Percentiles rank a stretch among this genome's conserved stretches.
These are phyloP conservation scores for Eustalomyia histrio DNA, from an alignment of 2,888 invertebrate genomes.

Conservation along the genomic window DNA sequence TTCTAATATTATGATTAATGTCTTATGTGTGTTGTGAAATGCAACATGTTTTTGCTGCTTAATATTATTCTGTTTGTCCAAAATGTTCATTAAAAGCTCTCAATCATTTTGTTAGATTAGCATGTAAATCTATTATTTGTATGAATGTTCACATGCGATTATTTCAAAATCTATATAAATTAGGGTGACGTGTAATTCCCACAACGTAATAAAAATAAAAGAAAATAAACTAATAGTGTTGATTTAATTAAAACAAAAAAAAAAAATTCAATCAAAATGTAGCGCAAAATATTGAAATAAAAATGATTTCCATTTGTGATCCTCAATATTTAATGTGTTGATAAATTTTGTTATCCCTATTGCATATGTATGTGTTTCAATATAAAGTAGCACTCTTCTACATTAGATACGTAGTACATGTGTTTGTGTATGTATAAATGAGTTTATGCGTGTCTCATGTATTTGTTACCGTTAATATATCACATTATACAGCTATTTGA, in stretches of 20 bases:
- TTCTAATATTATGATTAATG: neutral
- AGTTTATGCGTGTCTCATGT: neutral
- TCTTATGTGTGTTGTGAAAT: neutral
- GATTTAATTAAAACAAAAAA: too few relatives aligned
- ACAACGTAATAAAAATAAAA: too few relatives aligned
- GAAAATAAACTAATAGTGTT: too few relatives aligned
- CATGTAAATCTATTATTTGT: conserved; percentile 28
- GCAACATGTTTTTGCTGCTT: neutral
- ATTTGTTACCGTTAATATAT: neutral
- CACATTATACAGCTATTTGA: neutral
- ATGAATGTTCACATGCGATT: neutral
- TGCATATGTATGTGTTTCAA: too few relatives aligned
- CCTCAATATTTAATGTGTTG: too few relatives aligned
- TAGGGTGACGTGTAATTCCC: neutral
- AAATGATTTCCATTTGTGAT: too few relatives aligned
- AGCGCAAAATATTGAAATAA: too few relatives aligned
- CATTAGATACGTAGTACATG: too few relatives aligned
- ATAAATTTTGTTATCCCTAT: too few relatives aligned
- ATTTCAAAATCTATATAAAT: neutral
- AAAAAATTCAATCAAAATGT: too few relatives aligned
- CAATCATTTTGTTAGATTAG: conserved; percentile 32
- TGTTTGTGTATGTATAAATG: neutral
- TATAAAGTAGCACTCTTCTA: too few relatives aligned
- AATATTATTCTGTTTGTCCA: neutral
- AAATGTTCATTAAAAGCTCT: conserved; percentile 20